Evolutionary conservation across 2,797 vertebrate genomes (phyloP), one percentile per base, ranked within the genome.

Genomic region (Zenarchopterus dispar): DNA sequence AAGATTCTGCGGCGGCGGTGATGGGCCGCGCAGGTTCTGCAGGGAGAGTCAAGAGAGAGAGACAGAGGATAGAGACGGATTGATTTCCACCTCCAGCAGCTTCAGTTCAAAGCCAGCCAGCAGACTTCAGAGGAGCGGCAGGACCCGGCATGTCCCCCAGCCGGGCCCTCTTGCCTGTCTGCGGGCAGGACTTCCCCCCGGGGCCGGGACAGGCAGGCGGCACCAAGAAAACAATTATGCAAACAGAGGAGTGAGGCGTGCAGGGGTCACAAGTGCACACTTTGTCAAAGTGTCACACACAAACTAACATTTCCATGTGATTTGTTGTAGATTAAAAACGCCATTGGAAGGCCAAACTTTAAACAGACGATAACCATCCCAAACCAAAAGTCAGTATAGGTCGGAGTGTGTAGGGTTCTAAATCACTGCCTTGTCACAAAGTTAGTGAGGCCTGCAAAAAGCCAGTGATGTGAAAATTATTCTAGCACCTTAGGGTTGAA

Each of bases 71-170:
- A 70, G 69, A 86, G 80, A 79, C 70, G 83, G 90, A 89, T 92
- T 89, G 91, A 90, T 91, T 91, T 93, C 88, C 89, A 93, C 86
- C 88, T 89, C 82, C 81, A 88, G 86, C 87, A 84, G 85, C 84
- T 81, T 79, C 62, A 91, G 89, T 93, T 93, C 90, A 93, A 93
- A 93, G 90, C 64, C 78, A 86, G 80, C 82, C 62, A 80, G 73
- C 66, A 91, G 84, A 93, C 92, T 90, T 93, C 90, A 91, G 87
- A 93, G 79, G 75, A 80, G 63, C 85, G 58, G 91, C 93, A 93
- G 90, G 92, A 93, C 86, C 81, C 85, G 73, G 91, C 92, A 91
- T 89, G 92, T 90, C 83, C 83, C 82, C 83, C 76, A 78, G 78
- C 88, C 89, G 71, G 87, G 81, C 83, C 67, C 36, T 79, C 82